Base-by-base conservation (phyloP, 2,113 vertebrate species). In the Elephas maximus region DNA sequence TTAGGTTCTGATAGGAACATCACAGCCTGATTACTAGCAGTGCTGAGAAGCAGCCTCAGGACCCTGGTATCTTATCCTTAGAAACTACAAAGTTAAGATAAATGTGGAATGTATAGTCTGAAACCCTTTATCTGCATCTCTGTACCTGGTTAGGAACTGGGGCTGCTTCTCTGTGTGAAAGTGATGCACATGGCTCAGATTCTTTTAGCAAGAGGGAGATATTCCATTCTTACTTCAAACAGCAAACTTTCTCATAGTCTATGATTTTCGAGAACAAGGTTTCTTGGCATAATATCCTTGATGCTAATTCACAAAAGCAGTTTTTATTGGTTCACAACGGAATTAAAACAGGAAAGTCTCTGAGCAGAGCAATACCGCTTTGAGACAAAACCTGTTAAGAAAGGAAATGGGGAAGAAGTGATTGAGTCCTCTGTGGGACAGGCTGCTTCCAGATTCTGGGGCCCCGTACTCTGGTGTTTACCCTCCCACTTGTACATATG, bases 81-180 rank as follows among this genome's bases (percentile, higher is more conserved):
- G 62, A 94, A 83, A 93, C 78, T n/a, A 87, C 51, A 51, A 90
- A 96, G 69, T 90, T 90, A 93, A 95, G 92, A 96, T 94, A 93
- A 95, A 74, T 33, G 81, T 96, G 87, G 82, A 95, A 93, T 82
- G 80, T 53, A 63, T 41, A 51, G 33, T 67, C 71, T 84, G 45
- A 93, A 87, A 48, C 37, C 69, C 84, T 93, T 83, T 93, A 84
- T 95, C 62, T 93, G 53, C 63, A 93, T 89, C 45, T 84, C 90
- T 93, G 63, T 30, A 30, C 57, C 20, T 26, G 63, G 37, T 7
- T 95, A 20, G 60, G 76, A 85, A 88, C 30, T 5, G 48, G 95
- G 65, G 45, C 33, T 85, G 67, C 67, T 92, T 57, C 53, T 57
- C 76, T 71, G 30, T 78, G 51, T 78, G 63, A 37, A 23, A 95